Percentiles rank a stretch among this genome's conserved stretches.
Conservation (phyloP, 1,140 invertebrate species). For the Papilio aristodemus region DNA sequence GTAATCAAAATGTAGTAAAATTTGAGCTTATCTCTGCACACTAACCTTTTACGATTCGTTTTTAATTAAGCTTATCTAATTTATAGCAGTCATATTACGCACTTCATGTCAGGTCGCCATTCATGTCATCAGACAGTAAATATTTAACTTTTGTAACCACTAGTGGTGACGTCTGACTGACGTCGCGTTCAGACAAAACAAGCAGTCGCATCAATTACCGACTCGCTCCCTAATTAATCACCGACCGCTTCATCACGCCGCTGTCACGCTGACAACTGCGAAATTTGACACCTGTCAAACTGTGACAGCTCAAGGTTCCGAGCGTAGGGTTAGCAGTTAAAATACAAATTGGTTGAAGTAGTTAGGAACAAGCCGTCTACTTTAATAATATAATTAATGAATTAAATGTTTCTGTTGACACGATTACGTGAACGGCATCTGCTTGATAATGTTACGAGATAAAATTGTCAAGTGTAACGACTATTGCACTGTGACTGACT, state of each 20-base stretch:
- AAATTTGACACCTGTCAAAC: conserved; percentile 58
- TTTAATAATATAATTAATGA: not conserved
- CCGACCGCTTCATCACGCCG: conserved; percentile 45
- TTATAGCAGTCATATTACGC: not conserved
- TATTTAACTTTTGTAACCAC: not conserved
- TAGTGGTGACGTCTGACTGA: conserved; percentile 1
- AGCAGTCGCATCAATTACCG: conserved; percentile 54
- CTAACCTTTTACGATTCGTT: no score
- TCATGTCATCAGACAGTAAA: not conserved
- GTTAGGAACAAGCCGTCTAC: conserved; percentile 10
- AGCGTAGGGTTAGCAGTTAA: conserved; percentile 44
- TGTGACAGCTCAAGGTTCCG: conserved; percentile 43
- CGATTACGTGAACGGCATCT: not conserved
- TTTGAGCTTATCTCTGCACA: no score
- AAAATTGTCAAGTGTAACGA: not conserved
- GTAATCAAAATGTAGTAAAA: no score
- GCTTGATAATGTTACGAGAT: not conserved
- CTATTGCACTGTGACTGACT: not conserved
- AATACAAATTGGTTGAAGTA: conserved; percentile 30
- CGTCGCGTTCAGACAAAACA: conserved; percentile 35
- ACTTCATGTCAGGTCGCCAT: not conserved
- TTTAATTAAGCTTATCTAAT: no score
- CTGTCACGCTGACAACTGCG: conserved; percentile 60
- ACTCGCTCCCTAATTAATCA: conserved; percentile 59
- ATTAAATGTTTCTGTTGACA: not conserved